Base-by-base conservation (phyloP, 2,797 vertebrate species). In the Acomys russatus region DNA sequence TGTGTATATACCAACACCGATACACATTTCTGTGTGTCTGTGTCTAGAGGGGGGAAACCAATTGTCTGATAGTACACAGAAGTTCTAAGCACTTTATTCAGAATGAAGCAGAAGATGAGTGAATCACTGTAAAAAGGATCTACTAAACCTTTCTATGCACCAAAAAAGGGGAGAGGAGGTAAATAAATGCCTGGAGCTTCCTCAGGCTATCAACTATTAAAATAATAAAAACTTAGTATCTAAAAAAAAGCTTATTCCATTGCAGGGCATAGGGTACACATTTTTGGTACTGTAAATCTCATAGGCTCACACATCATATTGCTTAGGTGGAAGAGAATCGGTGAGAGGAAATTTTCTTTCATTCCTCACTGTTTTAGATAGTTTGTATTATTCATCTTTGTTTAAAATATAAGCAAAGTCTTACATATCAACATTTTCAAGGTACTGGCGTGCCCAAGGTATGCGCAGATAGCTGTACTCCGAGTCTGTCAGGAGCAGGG, bases 101-200 rank as follows among this genome's bases (percentile, higher is more conserved):
- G 93, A 96, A 98, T 79, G 95, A 92, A 80, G 94, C 95, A 84
- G 76, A 95, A 90, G 28, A 95, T 66, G 56, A 93, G 95, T 83
- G 94, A 98, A 92, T 93, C 74, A 96, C 79, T 9, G 9, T 17
- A 76, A 98, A 98, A 93, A 86, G 71, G 76, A 91, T 59, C 92
- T 70, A 92, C 70, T 68, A 93, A 15, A 44, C 63, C 64, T 90
- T 91, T 61, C 88, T 92, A 28, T 9, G 56, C 1, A 66, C 87
- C n/a, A 44, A 71, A 44, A 97, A 95, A 86, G 59, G 90, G 78
- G 96, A 95, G 85, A 71, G 91, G 70, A 59, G 96, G 74, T 91
- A 98, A 97, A 98, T 98, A 98, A 98, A 98, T 98, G 91, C 18
- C 95, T 64, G 93, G 49, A 38, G n/a, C 61, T 92, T 97, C 92